These are phyloP conservation scores for Hystrix cristata DNA, from an alignment of 2,113 vertebrate genomes.

Conservation along the genomic window DNA sequence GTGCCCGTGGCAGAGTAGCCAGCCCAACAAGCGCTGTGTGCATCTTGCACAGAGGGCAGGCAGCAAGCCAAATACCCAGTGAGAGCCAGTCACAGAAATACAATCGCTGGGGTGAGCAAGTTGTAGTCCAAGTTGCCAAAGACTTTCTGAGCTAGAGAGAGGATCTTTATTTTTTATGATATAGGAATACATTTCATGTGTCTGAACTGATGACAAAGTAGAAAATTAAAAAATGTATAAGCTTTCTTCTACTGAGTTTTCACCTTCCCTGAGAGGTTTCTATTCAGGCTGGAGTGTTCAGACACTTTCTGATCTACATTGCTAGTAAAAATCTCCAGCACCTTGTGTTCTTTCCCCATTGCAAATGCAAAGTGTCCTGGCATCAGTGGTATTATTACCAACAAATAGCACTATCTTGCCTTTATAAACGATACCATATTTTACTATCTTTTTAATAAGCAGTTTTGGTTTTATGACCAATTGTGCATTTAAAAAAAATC, in stretches of 20 bases:
- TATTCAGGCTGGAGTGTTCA: not conserved
- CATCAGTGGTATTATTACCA: not conserved
- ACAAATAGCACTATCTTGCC: not conserved
- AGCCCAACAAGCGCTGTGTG: not conserved
- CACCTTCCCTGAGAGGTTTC: not conserved
- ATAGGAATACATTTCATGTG: slow-evolving; percentile 7
- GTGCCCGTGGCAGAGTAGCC: slow-evolving; percentile 47
- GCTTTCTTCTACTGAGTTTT: slow-evolving; percentile 15
- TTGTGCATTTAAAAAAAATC: slow-evolving; percentile 24
- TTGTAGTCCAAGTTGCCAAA: not conserved
- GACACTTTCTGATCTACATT: not conserved
- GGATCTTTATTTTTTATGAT: not conserved
- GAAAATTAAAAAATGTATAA: not conserved
- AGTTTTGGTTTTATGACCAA: not conserved
- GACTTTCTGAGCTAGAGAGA: not conserved
- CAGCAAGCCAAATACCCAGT: not conserved
- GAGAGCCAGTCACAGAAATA: not conserved
- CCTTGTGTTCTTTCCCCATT: slow-evolving; percentile 7
- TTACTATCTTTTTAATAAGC: slow-evolving; percentile 31
- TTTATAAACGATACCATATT: slow-evolving; percentile 49
- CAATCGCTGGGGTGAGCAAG: not conserved
- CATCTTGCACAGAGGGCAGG: not conserved
- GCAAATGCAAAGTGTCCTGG: not conserved
- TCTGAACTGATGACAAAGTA: not conserved
- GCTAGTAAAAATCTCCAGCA: slow-evolving; percentile 29